Evolutionary conservation across 2,113 vertebrate species (phyloP), one percentile per base, ranked within the genome.

Genomic region (Zeus faber): DNA sequence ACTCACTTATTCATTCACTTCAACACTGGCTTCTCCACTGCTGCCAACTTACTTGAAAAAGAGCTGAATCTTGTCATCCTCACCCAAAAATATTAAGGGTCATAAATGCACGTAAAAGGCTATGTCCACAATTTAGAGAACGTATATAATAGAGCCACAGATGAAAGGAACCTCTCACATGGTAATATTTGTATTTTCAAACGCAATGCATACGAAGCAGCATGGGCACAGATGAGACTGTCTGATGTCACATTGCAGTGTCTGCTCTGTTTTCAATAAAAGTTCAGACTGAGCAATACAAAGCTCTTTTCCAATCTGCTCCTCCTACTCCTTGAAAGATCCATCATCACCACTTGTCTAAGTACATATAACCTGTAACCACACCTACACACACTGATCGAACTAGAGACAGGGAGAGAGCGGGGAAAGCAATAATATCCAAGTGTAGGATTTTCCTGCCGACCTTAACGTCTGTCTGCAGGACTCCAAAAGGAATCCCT

Each of bases 401-500:
- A 29, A 10, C 27, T 29, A 10, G 27, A 29, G 27, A 29, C 5
- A 29, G 37, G 14, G 37, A 40, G 37, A 40, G 37, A 14, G 37
- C 7, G 37, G n/a, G 37, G n/a, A 14, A 14, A 16, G n/a, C 10
- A 40, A 16, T 10, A 16, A 40, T 10, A 40, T 4, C n/a, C 37
- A 40, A 40, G 37, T 6, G 37, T 40, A 29, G 27, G 27, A 29
- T 40, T 40, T 40, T 40, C 37, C 7, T 40, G 37, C 37, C 37
- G 7, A 40, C 37, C 37, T 40, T 40, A 16, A 40, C 37, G n/a
- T 40, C 37, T 40, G 9, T 40, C 37, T 40, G 37, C 37, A 40
- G 14, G 37, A 40, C n/a, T 40, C 37, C 37, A 40, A 40, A 40
- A 40, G 37, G 37, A 40, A 40, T 40, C 37, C n/a, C 37, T 14